Percentiles rank a stretch among this genome's conserved stretches.
These are phyloP conservation scores for Serranochromis macrocephalus DNA, from an alignment of 2,113 vertebrate genomes.

Conservation along the genomic window DNA sequence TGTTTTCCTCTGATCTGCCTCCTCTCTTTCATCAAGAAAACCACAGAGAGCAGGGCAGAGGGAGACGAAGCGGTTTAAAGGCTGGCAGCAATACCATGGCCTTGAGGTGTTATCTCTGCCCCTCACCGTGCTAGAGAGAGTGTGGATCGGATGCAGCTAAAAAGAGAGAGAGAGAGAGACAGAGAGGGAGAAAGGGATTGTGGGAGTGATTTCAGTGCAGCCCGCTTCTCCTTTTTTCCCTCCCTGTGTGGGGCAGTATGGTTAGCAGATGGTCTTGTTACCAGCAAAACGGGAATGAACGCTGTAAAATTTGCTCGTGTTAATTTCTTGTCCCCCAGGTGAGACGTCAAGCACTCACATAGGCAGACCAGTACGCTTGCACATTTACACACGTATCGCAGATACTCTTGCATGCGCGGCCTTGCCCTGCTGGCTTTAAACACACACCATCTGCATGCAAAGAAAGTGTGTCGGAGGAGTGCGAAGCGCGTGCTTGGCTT, in stretches of 20 bases:
- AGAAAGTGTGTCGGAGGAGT: constrained; percentile 58
- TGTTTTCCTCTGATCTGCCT: constrained; percentile 59
- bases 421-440: constrained; percentile 56
- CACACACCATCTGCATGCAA: constrained; percentile 59
- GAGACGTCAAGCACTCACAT: constrained; percentile 41
- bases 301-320: constrained; percentile 75
- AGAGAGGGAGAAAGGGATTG: background rate
- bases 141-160: background rate
- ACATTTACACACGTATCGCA: background rate
- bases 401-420: background rate
- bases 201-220: constrained; percentile 43
- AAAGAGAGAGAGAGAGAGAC: background rate
- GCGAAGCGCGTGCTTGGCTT: constrained; percentile 56
- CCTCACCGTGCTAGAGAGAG: constrained; percentile 48
- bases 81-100: constrained; percentile 60
- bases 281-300: constrained; percentile 80
- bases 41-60: constrained; percentile 46
- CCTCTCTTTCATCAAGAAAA: constrained; percentile 45
- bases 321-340: constrained; percentile 77
- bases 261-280: constrained; percentile 80
- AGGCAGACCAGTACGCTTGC: background rate
- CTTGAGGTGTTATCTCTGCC: constrained; percentile 67
- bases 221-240: constrained; percentile 13
- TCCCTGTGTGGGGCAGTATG: constrained; percentile 52
- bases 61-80: constrained; percentile 48